Evolutionary conservation across 2,888 invertebrate species (phyloP).

Genomic region (Norana najaformis): DNA sequence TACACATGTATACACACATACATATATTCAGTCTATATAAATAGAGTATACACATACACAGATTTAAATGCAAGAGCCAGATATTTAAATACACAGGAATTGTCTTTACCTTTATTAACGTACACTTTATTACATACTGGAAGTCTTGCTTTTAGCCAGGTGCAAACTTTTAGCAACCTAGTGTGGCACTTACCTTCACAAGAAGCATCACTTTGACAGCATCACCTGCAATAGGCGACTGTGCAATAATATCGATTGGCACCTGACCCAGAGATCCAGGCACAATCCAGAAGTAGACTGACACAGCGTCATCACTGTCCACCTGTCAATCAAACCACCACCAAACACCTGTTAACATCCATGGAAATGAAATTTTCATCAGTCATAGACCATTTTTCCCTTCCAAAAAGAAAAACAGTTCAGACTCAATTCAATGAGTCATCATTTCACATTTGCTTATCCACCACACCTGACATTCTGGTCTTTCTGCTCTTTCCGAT

Average conservation of each 20-base stretch:
- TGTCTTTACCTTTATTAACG: neutral
- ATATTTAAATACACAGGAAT: neutral
- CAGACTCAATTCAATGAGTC: neutral
- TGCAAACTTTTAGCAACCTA: neutral
- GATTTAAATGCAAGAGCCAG: neutral
- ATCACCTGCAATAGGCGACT: slow-evolving; percentile 77
- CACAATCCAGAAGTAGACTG: slow-evolving; percentile 82
- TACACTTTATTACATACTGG: neutral
- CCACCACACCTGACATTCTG: neutral
- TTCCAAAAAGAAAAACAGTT: neutral
- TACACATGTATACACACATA: no score
- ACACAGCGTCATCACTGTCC: slow-evolving; percentile 72
- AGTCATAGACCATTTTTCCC: neutral
- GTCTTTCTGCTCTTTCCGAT: neutral
- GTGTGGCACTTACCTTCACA: slow-evolving; percentile 69
- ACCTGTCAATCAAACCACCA: slow-evolving; percentile 45
- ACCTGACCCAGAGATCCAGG: slow-evolving; percentile 75
- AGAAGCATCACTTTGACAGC: slow-evolving; percentile 75
- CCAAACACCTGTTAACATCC: neutral
- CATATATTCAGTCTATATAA: neutral
- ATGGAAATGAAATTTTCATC: neutral
- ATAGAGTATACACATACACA: neutral
- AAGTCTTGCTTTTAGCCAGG: neutral
- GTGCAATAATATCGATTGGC: slow-evolving; percentile 76
- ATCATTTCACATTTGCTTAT: neutral